Evolutionary conservation across 2,113 vertebrate species (phyloP).

Genomic region (Diphyllodes magnificus): DNA sequence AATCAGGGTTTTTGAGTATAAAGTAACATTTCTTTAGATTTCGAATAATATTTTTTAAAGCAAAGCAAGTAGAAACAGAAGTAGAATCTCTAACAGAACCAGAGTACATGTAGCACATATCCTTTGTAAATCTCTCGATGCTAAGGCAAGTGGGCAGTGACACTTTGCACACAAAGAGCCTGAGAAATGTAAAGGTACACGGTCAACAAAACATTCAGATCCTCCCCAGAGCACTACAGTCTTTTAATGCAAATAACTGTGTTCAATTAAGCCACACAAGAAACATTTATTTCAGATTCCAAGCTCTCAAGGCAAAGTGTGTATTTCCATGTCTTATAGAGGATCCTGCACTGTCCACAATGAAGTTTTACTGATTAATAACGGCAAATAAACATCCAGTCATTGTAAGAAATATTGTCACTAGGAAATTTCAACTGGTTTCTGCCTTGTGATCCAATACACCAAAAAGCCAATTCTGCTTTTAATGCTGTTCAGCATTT

Average conservation of each 20-base stretch:
- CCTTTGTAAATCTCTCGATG: neutral
- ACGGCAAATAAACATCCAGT: neutral
- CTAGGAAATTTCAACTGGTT: neutral
- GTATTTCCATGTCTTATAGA: neutral
- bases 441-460: neutral
- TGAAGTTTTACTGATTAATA: neutral
- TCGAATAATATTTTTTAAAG: neutral
- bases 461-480: neutral
- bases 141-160: neutral
- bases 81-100: neutral
- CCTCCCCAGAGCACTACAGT: neutral
- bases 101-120: neutral
- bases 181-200: neutral
- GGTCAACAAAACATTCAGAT: neutral
- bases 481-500: neutral
- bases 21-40: neutral
- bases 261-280: neutral
- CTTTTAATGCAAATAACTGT: neutral
- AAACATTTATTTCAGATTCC: neutral
- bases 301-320: neutral
- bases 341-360: neutral
- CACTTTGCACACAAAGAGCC: neutral
- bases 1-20: neutral
- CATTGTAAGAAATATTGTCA: neutral
- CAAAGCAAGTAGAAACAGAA: neutral